Evolutionary conservation across 2,888 invertebrate species (phyloP).

Genomic region (Idaea aversata): DNA sequence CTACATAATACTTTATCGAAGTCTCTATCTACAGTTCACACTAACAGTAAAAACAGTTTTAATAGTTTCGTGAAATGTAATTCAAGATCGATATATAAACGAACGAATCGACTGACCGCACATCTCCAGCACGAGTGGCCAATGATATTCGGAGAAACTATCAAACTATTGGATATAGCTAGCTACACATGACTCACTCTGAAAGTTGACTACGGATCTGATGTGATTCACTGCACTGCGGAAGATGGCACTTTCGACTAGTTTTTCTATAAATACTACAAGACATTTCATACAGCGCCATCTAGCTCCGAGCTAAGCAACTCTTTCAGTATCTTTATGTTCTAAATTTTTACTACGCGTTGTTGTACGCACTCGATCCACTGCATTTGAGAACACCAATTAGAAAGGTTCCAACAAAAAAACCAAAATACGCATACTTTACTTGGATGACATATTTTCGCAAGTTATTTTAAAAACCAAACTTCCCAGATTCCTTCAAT

Average conservation of each 20-base stretch:
- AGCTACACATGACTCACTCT: slow-evolving; percentile 34
- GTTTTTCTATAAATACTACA: background rate
- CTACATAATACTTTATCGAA: too few relatives aligned
- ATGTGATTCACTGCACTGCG: slow-evolving; percentile 42
- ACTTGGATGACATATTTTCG: too few relatives aligned
- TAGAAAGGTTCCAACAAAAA: too few relatives aligned
- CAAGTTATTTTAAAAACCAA: too few relatives aligned
- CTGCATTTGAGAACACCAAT: too few relatives aligned
- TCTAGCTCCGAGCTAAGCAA: too few relatives aligned
- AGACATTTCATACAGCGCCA: too few relatives aligned
- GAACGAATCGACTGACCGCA: background rate
- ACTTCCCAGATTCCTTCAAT: too few relatives aligned
- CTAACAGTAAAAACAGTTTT: too few relatives aligned
- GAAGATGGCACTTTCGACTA: slow-evolving; percentile 45
- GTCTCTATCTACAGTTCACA: too few relatives aligned
- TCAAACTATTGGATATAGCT: slow-evolving; percentile 19
- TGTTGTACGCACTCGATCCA: background rate
- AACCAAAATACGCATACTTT: too few relatives aligned
- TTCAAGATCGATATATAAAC: background rate
- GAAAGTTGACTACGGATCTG: slow-evolving; percentile 35
- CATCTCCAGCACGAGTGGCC: background rate
- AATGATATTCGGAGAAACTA: slow-evolving; percentile 29
- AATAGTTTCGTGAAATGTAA: background rate
- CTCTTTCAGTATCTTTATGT: background rate
- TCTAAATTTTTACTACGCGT: background rate